Base-by-base conservation (phyloP, 2,113 vertebrate species). In the Clarias macrocephalus region DNA sequence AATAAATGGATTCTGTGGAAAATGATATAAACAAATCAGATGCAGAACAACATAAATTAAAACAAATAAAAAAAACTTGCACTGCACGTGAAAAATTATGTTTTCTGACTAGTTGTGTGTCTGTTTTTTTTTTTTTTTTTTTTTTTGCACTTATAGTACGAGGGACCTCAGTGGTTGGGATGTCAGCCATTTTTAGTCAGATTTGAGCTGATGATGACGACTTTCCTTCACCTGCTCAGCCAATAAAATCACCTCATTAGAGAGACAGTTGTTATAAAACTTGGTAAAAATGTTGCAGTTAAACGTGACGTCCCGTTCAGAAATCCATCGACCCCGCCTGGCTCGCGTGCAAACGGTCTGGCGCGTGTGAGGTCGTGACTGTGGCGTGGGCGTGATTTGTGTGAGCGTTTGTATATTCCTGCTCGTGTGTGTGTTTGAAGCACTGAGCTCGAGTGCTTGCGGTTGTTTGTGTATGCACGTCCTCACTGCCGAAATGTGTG, bases 131-230 rank as follows among this genome's bases (percentile, higher is more conserved):
- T 4, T 28, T 65, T 28, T 66, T 65, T 23, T 7, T 23, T n/a
- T 65, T 62, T 12, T 66, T 66, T 19, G 30, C 16, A 72, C 68
- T 37, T 37, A 33, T 28, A 30, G 65, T 70, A 33, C 37, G 33
- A 88, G 92, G 90, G 93, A 88, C 68, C 79, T 93, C 70, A 0
- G 85, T 89, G 89, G 91, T 92, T 65, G 79, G 5, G 48, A 48
- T 33, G 92, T 94, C 91, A 15, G 85, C 89, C 90, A 91, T 90
- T 89, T 85, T 93, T 88, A 93, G 89, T 90, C 90, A 87, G 80
- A 91, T 93, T 93, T 93, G 30, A 42, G 30, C 30, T 81, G 11
- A 0, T 21, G 56, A 81, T 81, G 30, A 81, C 0, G 30, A 81
- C 0, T 19, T 6, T 81, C 86, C 68, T 66, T 76, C n/a, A 5